phyloP scores from a whole-genome alignment of 2,113 vertebrate species.

The Rhabdomys dilectus region DNA sequence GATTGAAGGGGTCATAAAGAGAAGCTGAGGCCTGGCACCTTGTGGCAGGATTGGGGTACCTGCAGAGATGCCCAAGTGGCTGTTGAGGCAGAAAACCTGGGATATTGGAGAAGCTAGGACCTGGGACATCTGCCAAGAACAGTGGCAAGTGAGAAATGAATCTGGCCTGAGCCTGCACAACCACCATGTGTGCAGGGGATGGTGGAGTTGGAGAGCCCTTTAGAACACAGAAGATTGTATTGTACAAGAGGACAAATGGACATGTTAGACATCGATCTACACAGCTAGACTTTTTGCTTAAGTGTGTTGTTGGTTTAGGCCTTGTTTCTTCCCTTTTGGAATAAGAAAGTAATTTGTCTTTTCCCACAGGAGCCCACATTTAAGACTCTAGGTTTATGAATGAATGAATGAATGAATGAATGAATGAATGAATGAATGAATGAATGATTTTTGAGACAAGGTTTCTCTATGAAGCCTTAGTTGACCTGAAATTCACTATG shows the following conservation, averaged over 20 bases:
- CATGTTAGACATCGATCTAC: background rate
- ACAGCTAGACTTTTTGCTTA: background rate
- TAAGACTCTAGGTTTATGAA: no score
- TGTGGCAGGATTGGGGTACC: background rate
- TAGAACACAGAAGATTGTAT: background rate
- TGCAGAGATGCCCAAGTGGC: background rate
- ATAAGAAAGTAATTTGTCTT: no score
- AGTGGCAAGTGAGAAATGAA: background rate
- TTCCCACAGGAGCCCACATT: no score
- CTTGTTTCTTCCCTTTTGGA: no score
- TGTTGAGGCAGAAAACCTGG: background rate
- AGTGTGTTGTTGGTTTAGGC: no score
- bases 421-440: no score
- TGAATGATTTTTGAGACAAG: background rate
- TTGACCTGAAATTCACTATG: background rate
- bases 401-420: no score
- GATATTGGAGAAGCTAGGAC: background rate
- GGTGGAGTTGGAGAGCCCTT: background rate
- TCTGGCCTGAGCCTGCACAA: background rate
- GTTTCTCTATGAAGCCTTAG: background rate
- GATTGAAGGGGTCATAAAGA: background rate
- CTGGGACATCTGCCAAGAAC: background rate
- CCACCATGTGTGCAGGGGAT: no score
- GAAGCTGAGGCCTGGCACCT: background rate
- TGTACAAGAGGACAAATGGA: background rate